A percentile compares a stretch with the other conserved stretches of the same genome.
phyloP scores from a whole-genome alignment of 2,888 invertebrate genomes.

The Meghimatium bilineatum region DNA sequence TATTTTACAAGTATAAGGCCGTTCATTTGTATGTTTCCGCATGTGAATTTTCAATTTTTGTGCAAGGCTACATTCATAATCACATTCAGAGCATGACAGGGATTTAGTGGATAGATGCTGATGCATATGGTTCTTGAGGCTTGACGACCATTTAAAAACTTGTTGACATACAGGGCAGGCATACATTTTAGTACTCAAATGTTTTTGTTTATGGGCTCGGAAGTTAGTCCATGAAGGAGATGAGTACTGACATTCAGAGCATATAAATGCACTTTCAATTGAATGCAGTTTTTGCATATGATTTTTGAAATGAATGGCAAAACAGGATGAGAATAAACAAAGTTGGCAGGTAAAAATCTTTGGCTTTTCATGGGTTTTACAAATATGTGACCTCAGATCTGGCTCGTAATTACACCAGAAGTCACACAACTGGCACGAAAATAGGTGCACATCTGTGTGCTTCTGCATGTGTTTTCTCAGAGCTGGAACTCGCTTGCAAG shows the following conservation, averaged over 20 bases:
- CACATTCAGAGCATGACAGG: neutral
- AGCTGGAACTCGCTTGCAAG: constrained; percentile 24
- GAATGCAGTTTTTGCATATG: constrained; percentile 18
- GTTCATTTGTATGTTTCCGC: neutral
- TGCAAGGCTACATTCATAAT: neutral
- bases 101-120: neutral
- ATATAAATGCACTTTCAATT: constrained; percentile 12
- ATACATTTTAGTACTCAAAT: neutral
- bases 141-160: constrained; percentile 12
- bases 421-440: constrained; percentile 26
- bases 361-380: constrained; percentile 26
- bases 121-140: constrained; percentile 28
- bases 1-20: neutral
- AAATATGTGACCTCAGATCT: constrained; percentile 26
- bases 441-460: constrained; percentile 18
- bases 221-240: constrained; percentile 23
- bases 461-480: constrained; percentile 24
- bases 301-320: constrained; percentile 22
- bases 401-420: constrained; percentile 33
- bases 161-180: neutral
- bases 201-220: constrained; percentile 20
- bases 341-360: constrained; percentile 1
- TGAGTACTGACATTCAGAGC: constrained; percentile 20
- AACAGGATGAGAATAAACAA: neutral
- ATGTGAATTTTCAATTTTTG: constrained; percentile 25